Evolutionary conservation across 2,888 invertebrate genomes (phyloP).

Genomic region (Rhamnusium bicolor): DNA sequence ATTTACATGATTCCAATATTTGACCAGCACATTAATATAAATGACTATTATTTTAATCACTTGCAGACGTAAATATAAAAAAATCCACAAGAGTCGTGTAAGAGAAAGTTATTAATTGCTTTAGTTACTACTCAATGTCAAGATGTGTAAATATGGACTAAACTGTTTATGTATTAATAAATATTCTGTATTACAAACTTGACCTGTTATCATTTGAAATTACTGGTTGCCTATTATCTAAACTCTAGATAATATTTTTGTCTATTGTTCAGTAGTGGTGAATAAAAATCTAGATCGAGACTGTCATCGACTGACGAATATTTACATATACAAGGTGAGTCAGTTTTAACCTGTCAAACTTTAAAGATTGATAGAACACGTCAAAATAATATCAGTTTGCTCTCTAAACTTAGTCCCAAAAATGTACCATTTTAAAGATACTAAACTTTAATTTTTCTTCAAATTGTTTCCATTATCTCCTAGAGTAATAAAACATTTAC

Average conservation of each 20-base stretch:
- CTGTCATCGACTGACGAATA: too few relatives aligned
- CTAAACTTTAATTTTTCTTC: too few relatives aligned
- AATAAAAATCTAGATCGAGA: too few relatives aligned
- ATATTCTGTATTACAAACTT: background rate
- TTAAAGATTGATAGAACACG: too few relatives aligned
- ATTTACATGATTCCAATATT: background rate
- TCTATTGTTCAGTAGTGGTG: background rate
- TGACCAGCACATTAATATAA: background rate
- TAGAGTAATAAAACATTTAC: too few relatives aligned
- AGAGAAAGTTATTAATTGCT: background rate
- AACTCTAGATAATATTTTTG: background rate
- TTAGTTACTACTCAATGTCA: background rate
- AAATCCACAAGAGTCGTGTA: too few relatives aligned
- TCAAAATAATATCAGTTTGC: too few relatives aligned
- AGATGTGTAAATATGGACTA: background rate
- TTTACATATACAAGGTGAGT: too few relatives aligned
- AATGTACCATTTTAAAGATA: too few relatives aligned
- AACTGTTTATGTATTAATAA: background rate
- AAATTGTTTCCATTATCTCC: too few relatives aligned
- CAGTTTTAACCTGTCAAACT: too few relatives aligned
- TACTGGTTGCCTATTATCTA: conserved; percentile 2
- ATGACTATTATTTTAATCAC: background rate
- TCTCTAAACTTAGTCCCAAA: too few relatives aligned
- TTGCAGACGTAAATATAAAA: background rate
- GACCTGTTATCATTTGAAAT: background rate